A percentile compares a stretch with the other conserved stretches of the same genome.
These are phyloP conservation scores for Cathartes aura DNA, from an alignment of 2,113 vertebrate genomes.

Conservation along the genomic window DNA sequence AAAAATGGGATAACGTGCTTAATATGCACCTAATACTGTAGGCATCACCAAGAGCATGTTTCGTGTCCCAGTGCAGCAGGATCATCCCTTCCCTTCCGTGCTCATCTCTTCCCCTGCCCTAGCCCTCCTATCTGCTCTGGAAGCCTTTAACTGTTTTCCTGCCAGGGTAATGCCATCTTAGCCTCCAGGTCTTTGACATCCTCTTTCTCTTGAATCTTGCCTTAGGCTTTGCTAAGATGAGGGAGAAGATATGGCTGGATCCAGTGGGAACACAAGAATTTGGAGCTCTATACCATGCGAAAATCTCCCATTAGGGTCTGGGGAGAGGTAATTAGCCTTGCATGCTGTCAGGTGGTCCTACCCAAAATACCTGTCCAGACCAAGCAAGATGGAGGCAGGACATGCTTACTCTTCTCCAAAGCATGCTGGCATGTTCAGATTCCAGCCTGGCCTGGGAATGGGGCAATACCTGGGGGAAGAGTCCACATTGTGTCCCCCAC, in stretches of 20 bases:
- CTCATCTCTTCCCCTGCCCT: not conserved
- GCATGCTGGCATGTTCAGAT: not conserved
- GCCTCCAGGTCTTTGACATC: constrained; percentile 28
- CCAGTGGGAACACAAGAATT: constrained; percentile 46
- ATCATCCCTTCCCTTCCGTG: not conserved
- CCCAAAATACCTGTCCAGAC: not conserved
- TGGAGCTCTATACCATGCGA: constrained; percentile 30
- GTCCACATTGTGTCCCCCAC: accelerated
- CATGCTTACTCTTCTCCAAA: not conserved
- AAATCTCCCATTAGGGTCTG: constrained; percentile 53
- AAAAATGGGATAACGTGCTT: not conserved
- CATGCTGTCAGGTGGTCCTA: constrained; percentile 31
- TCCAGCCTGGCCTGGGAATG: not conserved
- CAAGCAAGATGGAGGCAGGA: not conserved
- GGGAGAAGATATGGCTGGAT: constrained; percentile 62
- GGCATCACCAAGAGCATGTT: not conserved
- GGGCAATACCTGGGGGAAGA: not conserved
- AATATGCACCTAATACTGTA: not conserved
- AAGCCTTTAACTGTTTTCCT: not conserved
- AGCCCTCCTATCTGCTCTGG: not conserved
- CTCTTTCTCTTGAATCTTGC: constrained; percentile 57
- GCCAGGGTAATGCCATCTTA: not conserved
- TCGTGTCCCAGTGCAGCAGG: not conserved
- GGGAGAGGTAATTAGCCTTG: constrained; percentile 60
- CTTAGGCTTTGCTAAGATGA: constrained; percentile 62